Evolutionary conservation across 1,140 invertebrate genomes (phyloP).

Genomic region (Dermatophagoides farinae): DNA sequence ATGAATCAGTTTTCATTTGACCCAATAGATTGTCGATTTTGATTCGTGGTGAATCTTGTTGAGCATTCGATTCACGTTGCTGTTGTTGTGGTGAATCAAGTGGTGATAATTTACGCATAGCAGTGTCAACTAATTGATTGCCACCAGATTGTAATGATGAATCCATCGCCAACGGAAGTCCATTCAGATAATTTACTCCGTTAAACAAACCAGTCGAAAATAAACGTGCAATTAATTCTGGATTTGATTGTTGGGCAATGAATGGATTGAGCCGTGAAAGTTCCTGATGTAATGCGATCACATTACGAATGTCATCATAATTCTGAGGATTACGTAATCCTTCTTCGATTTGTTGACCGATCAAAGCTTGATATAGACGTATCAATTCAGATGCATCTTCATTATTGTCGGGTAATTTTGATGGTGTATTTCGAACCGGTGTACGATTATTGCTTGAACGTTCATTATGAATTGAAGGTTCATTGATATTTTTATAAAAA

Average conservation of each 20-base stretch:
- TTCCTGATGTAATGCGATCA: conserved; percentile 72
- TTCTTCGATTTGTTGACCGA: conserved; percentile 34
- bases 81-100: conserved; percentile 5
- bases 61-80: neutral
- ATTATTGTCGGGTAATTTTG: neutral
- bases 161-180: conserved; percentile 22
- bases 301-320: conserved; percentile 65
- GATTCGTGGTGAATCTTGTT: neutral
- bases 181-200: conserved; percentile 45
- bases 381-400: conserved; percentile 71
- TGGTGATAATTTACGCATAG: neutral
- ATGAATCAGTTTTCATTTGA: neutral
- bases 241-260: conserved; percentile 11
- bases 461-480: neutral
- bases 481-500: neutral
- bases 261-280: conserved; percentile 47
- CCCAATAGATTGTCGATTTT: neutral
- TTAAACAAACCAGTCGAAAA: conserved; percentile 33
- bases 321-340: conserved; percentile 20
- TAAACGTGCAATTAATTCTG: conserved; percentile 14
- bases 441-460: neutral
- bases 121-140: neutral
- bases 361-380: conserved; percentile 85
- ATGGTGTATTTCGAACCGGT: neutral
- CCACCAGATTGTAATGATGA: neutral